Base-by-base conservation (phyloP, 2,113 vertebrate genomes). In the Phodopus roborovskii region DNA sequence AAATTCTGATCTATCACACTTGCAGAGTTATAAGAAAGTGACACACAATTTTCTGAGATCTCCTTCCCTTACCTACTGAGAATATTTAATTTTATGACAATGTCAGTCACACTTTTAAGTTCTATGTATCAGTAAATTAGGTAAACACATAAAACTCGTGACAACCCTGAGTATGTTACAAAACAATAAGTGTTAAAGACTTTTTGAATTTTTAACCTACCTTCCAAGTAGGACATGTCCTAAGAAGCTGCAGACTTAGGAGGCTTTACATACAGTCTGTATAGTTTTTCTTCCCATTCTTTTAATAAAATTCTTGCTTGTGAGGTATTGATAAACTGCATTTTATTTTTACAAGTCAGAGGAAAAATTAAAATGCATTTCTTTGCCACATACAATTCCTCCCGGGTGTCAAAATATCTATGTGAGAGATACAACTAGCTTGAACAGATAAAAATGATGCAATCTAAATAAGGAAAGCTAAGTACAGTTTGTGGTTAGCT, bases 191-290 rank as follows among this genome's bases (percentile, higher is more conserved):
- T 89, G n/a, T 85, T 45, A 20, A 30, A 50, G 24, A 58, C 75
- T 90, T 74, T 95, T 79, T 81, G 11, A 77, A 96, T 82, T 91
- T 91, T 93, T 91, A 96, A 53, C 20, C 26, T 82, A 85, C 33
- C 13, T 68, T 91, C 81, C 36, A 94, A 95, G 71, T 62, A 42
- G 64, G 19, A 70, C 66, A 36, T 81, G 30, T 89, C 78, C 58
- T 77, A 50, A 97, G 81, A 89, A 78, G 60, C 75, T 93, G 60
- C 56, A 91, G 91, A 87, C 7, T 45, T 74, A 36, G 22, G 12
- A 88, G 28, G 30, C 36, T 93, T 91, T 42, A 73, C 26, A 74
- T 48, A 73, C 28, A 74, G 22, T 17, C 33, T 81, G 4, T 50
- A 58, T 3, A 70, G 12, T 16, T 85, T 94, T 48, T 56, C 48